These are phyloP conservation scores for Microcebus jonahi DNA, from an alignment of 2,113 vertebrate species.

Conservation along the genomic window DNA sequence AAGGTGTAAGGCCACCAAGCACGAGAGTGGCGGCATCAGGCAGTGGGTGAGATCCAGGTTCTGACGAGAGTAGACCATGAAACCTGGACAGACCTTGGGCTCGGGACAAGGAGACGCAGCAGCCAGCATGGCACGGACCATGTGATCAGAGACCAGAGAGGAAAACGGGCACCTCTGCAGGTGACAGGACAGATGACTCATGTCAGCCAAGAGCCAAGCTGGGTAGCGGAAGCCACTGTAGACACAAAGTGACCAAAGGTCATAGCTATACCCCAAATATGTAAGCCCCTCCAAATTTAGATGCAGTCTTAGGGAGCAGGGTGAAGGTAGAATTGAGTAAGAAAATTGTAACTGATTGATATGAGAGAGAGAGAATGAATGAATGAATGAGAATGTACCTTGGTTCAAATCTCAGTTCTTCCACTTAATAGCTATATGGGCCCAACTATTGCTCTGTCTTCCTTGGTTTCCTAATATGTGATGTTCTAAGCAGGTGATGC, in stretches of 20 bases:
- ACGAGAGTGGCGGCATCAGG: too few relatives aligned
- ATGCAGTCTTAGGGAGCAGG: not conserved
- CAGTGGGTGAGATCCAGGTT: not conserved
- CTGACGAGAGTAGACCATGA: not conserved
- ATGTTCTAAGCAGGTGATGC: not conserved
- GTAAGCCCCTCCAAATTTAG: not conserved
- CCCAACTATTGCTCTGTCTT: not conserved
- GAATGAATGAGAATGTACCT: not conserved
- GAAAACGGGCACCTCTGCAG: not conserved
- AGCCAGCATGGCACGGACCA: accelerated
- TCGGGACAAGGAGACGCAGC: not conserved
- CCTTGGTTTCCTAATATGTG: not conserved
- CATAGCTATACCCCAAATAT: not conserved
- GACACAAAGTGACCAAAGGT: not conserved
- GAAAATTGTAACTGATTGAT: not conserved
- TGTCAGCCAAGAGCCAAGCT: too few relatives aligned
- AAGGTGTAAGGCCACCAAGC: not conserved
- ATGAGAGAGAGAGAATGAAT: not conserved
- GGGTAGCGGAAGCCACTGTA: not conserved
- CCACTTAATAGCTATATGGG: not conserved
- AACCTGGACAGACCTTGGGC: not conserved
- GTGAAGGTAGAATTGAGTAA: not conserved
- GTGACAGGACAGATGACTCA: not conserved
- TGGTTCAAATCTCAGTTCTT: not conserved
- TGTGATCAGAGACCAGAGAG: not conserved